Evolutionary conservation across 2,888 invertebrate species (phyloP).

Genomic region (Lithophane ornitopus): DNA sequence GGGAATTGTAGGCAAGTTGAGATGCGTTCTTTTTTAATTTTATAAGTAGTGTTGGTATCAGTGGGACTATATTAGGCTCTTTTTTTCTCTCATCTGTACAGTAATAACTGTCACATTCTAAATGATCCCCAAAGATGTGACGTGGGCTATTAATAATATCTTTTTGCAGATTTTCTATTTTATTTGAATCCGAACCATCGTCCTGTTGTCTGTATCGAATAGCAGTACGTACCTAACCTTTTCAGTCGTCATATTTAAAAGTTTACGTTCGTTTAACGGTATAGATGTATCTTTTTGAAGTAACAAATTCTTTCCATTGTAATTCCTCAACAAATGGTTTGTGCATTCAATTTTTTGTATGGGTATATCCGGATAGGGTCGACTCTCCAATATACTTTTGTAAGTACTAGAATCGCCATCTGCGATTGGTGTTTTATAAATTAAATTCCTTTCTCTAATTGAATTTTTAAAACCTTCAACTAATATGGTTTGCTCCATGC

Average conservation of each 20-base stretch:
- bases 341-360: no score
- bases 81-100: conserved; percentile 39
- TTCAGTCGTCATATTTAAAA: no score
- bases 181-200: not conserved
- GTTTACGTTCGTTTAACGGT: no score
- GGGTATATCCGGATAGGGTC: no score
- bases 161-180: conserved; percentile 42
- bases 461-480: conserved; percentile 9
- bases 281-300: no score
- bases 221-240: no score
- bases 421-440: no score
- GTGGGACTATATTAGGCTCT: conserved; percentile 24
- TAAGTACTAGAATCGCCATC: no score
- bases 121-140: conserved; percentile 42
- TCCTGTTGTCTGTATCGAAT: no score
- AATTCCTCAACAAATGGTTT: not conserved
- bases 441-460: not conserved
- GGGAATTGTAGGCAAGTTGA: conserved; percentile 37
- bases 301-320: no score
- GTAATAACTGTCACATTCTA: conserved; percentile 32
- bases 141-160: conserved; percentile 31
- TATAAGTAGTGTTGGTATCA: conserved; percentile 20
- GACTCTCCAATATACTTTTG: no score
- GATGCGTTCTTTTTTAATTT: conserved; percentile 35
- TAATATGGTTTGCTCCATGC: conserved; percentile 16